Evolutionary conservation across 2,113 vertebrate genomes (phyloP), one percentile per base, ranked within the genome.

Genomic region (Laticauda colubrina): DNA sequence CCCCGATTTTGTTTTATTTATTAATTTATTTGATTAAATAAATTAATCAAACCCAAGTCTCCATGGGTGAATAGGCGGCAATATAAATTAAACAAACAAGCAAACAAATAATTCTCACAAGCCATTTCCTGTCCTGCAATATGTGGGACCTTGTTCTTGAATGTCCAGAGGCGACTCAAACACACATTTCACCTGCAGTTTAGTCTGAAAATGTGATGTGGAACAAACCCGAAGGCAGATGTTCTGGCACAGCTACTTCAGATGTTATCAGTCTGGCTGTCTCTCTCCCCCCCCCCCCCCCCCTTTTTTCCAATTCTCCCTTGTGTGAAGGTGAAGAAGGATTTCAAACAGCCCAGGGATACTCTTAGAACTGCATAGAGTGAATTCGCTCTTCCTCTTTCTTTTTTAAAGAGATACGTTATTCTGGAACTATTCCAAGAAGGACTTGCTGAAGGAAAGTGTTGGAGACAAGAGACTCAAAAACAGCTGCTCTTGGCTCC

Each of bases 231-330:
- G 88, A 87, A 89, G 91, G 39, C 26, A 43, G 54, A 20, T 5
- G 85, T 43, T 85, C 89, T 0, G 10, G n/a, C 95, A 89, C 53
- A 93, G 43, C 69, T 93, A 54, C 2, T 34, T 93, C 20, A 23
- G 53, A 92, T 0, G 23, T 91, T 93, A 96, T 56, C 34, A 86
- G 20, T 93, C 94, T 51, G 91, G 91, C 92, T 95, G 92, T 20
- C 95, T 93, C 59, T 0, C 1, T 3, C 8, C 1, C 9, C 8
- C 3, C 26, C 26, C 61, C 3, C 12, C 64, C 24, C 5, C 20
- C 61, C 90, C n/a, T 0, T n/a, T 95, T 91, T 54, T 21, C 61
- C 8, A 94, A 6, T 43, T n/a, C 39, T 88, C 81, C 43, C 48
- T 81, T 81, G 39, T 9, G 24, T 56, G 54, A 75, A 15, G 69